Conservation (phyloP, 1,140 invertebrate genomes). For the Aphelenchoides fujianensis region DNA sequence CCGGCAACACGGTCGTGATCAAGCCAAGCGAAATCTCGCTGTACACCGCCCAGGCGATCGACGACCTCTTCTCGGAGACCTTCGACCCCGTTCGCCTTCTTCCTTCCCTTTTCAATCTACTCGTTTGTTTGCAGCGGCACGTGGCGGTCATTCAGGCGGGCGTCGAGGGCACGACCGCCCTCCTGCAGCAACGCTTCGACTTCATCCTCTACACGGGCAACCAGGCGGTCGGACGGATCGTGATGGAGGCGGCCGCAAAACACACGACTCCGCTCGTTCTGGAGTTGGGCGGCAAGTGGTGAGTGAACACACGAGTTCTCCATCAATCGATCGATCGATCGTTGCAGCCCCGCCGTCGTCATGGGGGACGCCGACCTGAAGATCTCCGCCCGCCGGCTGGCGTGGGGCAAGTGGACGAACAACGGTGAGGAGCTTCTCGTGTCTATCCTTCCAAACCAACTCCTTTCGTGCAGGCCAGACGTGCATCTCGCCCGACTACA, state of each 20-base stretch:
- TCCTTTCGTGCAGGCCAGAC: too few relatives aligned
- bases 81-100: slow-evolving; percentile 72
- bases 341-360: slow-evolving; percentile 59
- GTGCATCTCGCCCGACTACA: slow-evolving; percentile 94
- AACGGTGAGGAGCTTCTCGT: too few relatives aligned
- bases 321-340: too few relatives aligned
- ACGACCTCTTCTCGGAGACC: slow-evolving; percentile 80
- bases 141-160: slow-evolving; percentile 73
- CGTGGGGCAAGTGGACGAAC: slow-evolving; percentile 94
- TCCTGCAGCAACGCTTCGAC: slow-evolving; percentile 86
- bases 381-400: slow-evolving; percentile 69
- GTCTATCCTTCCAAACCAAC: too few relatives aligned
- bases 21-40: slow-evolving; percentile 90
- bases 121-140: slow-evolving; percentile 65
- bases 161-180: slow-evolving; percentile 76
- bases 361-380: slow-evolving; percentile 58
- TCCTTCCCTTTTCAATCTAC: background rate
- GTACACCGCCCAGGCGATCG: slow-evolving; percentile 73
- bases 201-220: slow-evolving; percentile 97
- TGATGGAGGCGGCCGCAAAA: slow-evolving; percentile 83
- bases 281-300: slow-evolving; percentile 84
- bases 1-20: slow-evolving; percentile 84
- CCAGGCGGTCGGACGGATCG: slow-evolving; percentile 77
- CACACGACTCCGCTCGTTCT: slow-evolving; percentile 86
- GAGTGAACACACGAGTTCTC: slow-evolving; percentile 1